These are phyloP conservation scores for Andrena minutula DNA, from an alignment of 2,888 invertebrate genomes.

Conservation along the genomic window DNA sequence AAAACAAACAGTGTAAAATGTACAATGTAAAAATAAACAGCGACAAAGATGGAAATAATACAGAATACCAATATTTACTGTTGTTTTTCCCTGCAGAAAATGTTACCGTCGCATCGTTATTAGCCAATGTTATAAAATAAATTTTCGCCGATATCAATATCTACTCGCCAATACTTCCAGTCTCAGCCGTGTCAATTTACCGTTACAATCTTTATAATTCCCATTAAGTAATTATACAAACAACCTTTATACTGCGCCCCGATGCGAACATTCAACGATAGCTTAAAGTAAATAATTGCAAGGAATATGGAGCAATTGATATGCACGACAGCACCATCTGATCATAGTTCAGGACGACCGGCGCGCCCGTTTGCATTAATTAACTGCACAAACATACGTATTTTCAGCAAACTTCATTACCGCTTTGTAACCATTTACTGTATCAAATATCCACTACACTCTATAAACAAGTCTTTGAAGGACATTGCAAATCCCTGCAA, in stretches of 20 bases:
- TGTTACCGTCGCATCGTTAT: neutral
- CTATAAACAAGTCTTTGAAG: neutral
- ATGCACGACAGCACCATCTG: neutral
- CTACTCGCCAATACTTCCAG: neutral
- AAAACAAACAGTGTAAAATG: neutral
- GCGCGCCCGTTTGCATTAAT: slow-evolving; percentile 15
- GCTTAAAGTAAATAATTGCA: neutral
- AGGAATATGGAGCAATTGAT: neutral
- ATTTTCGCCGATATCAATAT: neutral
- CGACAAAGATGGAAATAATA: neutral
- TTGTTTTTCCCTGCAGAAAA: neutral
- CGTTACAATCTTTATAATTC: neutral
- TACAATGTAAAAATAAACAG: neutral
- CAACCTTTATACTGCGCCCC: neutral
- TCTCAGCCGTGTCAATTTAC: neutral
- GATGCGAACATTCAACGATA: neutral
- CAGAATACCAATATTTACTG: neutral
- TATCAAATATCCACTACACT: neutral
- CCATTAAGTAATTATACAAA: neutral
- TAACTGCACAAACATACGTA: slow-evolving; percentile 15
- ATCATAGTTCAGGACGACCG: neutral
- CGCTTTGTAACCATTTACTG: neutral
- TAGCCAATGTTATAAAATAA: neutral
- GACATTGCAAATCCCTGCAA: neutral
- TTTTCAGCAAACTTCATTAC: slow-evolving; percentile 3